Base-by-base conservation (phyloP, 2,888 invertebrate genomes). In the Diplazon laetatorius region DNA sequence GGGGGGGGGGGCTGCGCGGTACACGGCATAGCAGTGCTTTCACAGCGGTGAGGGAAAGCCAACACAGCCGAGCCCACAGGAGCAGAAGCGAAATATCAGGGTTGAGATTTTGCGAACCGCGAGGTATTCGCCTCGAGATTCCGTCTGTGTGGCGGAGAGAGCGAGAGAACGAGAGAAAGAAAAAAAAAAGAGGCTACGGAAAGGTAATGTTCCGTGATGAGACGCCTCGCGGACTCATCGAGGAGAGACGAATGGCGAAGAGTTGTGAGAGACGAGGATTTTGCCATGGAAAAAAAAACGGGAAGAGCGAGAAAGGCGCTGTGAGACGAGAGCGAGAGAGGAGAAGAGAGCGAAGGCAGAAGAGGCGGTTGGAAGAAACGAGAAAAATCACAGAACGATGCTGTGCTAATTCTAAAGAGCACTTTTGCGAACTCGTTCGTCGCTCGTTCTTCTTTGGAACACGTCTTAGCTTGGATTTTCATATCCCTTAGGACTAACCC, bases 131-230 rank as follows among this genome's bases (percentile, higher is more conserved):
- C 63, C 69, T 69, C 46, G 16, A 35, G 57, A 59, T 44, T 76
- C 66, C 42, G 42, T n/a, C 65, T 50, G 35, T 44, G 59, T 39
- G 68, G 71, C 65, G 42, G 60, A 65, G 48, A 44, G 55, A 42
- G 57, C 50, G 63, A 76, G 22, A 37, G 42, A n/a, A 69, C 46
- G 60, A 65, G 48, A 44, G 55, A 42, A 60, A 59, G 63, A 76
- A 18, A 37, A 37, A n/a, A 30, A 30, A 30, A 30, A 30, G 30
- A 30, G 30, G 37, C 46, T 14, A 77, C 76, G 80, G 84, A 78
- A n/a, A 86, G 87, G 90, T 90, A 90, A 90, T 90, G 90, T 90
- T 90, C 89, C 90, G 88, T 90, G 89, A 90, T 90, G 90, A 89
- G 89, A 90, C 90, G 90, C 87, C 87, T 90, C 89, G 88, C 85